Evolutionary conservation across 2,888 invertebrate genomes (phyloP).

Genomic region (Maniola hyperantus): DNA sequence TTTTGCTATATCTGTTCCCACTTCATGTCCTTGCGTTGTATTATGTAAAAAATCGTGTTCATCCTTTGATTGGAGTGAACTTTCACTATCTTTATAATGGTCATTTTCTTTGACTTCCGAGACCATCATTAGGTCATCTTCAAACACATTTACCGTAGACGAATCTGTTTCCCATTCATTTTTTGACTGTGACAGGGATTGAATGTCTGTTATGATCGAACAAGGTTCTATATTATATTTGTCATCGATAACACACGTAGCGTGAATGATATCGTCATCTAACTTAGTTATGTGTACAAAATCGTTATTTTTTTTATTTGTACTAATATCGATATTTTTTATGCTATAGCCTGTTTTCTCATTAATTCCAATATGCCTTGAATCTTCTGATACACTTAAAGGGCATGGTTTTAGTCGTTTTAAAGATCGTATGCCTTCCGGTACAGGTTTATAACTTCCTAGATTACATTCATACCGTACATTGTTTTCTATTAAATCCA

Average conservation of each 20-base stretch:
- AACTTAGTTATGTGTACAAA: not conserved
- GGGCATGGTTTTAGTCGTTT: not conserved
- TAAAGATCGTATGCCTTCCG: not conserved
- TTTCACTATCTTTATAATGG: not conserved
- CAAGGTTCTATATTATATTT: not conserved
- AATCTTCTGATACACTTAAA: not conserved
- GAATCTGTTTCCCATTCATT: not conserved
- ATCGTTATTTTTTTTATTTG: not conserved
- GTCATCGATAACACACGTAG: not conserved
- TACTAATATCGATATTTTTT: not conserved
- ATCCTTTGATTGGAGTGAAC: not conserved
- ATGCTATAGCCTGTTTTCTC: not conserved
- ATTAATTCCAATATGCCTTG: not conserved
- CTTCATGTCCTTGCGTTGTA: not conserved
- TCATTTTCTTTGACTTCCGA: not conserved
- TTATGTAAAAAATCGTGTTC: not conserved
- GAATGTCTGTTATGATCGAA: not conserved
- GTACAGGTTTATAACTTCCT: not conserved
- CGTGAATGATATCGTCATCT: not conserved
- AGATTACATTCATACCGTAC: not conserved
- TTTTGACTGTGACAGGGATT: not conserved
- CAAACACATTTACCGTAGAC: not conserved
- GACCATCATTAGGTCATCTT: not conserved
- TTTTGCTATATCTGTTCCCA: not conserved
- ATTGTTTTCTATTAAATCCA: not conserved